Percentiles rank a stretch among this genome's conserved stretches.
These are phyloP conservation scores for Phaedon cochleariae DNA, from an alignment of 2,888 invertebrate genomes.

Conservation along the genomic window DNA sequence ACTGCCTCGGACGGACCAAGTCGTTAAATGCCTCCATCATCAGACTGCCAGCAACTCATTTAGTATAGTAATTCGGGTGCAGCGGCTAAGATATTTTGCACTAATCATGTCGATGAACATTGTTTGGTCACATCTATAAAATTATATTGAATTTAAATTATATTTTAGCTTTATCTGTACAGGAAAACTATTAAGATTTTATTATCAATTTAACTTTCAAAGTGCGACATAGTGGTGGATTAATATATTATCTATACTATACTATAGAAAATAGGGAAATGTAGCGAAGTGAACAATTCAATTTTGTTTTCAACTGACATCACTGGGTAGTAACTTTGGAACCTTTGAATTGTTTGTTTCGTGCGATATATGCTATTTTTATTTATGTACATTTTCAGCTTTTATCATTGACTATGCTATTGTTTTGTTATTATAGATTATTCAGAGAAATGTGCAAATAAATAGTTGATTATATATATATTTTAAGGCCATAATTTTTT, in stretches of 20 bases:
- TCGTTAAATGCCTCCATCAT: constrained; percentile 56
- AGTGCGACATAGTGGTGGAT: constrained; percentile 56
- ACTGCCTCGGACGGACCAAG: constrained; percentile 53
- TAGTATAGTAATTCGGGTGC: constrained; percentile 52
- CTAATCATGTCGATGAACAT: constrained; percentile 57
- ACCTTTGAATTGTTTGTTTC: constrained; percentile 50
- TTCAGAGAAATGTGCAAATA: constrained; percentile 41
- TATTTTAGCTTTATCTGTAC: constrained; percentile 63
- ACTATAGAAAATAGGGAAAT: constrained; percentile 29
- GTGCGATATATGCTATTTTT: constrained; percentile 47
- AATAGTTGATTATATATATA: constrained; percentile 30
- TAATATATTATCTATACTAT: constrained; percentile 42
- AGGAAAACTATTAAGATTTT: constrained; percentile 58
- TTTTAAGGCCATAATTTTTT: constrained; percentile 42
- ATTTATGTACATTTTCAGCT: constrained; percentile 51
- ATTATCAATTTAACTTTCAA: constrained; percentile 55
- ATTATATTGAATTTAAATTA: constrained; percentile 55
- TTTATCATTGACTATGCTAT: constrained; percentile 43
- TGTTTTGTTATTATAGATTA: constrained; percentile 41
- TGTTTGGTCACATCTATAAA: constrained; percentile 56
- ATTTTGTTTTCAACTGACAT: constrained; percentile 39
- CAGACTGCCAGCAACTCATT: constrained; percentile 61
- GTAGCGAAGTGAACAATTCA: constrained; percentile 46
- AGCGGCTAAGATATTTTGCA: constrained; percentile 56
- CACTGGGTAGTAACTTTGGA: constrained; percentile 32